A percentile compares a stretch with the other conserved stretches of the same genome.
phyloP scores from a whole-genome alignment of 2,797 vertebrate species.

The Lacerta viridis region DNA sequence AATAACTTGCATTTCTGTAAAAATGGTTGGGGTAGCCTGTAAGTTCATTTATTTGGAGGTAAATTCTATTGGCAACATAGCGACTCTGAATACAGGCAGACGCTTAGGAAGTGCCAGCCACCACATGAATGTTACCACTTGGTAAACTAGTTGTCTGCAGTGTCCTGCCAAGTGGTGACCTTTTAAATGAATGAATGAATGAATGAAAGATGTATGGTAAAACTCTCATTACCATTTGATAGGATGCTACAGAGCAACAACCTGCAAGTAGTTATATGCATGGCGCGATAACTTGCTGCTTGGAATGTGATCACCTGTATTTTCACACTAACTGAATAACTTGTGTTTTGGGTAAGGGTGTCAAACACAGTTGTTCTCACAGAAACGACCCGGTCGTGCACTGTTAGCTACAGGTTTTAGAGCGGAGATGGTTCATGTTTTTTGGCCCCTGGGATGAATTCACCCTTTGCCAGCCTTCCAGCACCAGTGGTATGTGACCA shows the following conservation, averaged over 20 bases:
- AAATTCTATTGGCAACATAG: conserved; percentile 9
- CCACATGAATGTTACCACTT: not conserved
- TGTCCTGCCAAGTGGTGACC: not conserved
- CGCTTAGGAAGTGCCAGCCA: conserved; percentile 8
- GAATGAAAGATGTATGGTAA: not conserved
- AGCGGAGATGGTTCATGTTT: too few relatives aligned
- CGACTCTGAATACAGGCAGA: not conserved
- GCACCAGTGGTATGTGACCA: too few relatives aligned
- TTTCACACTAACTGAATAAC: not conserved
- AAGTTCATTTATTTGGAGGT: not conserved
- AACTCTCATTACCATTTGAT: not conserved
- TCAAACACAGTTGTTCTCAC: conserved; percentile 48
- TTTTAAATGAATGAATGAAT: too few relatives aligned
- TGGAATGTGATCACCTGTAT: not conserved
- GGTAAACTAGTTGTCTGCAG: not conserved
- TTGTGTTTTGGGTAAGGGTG: not conserved
- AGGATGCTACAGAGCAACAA: not conserved
- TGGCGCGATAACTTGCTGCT: not conserved
- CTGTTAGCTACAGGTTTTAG: conserved; percentile 29
- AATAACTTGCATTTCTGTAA: not conserved
- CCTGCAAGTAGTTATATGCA: not conserved
- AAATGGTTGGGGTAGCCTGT: not conserved
- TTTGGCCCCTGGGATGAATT: too few relatives aligned
- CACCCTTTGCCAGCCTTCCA: too few relatives aligned
- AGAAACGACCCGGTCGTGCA: conserved; percentile 59